These are phyloP conservation scores for Lasioglossum calceatum DNA, from an alignment of 2,888 invertebrate species.

Conservation along the genomic window DNA sequence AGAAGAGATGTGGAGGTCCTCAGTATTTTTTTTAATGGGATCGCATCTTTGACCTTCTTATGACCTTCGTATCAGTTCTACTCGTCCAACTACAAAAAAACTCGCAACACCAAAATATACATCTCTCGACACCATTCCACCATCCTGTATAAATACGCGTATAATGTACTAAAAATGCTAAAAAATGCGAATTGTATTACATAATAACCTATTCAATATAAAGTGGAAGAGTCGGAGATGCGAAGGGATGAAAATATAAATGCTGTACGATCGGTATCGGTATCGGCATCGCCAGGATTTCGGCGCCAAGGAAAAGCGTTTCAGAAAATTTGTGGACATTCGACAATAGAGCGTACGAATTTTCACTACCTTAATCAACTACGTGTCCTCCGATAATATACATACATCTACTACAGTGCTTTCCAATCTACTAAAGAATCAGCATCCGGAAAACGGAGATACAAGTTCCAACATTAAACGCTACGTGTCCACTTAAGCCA, in stretches of 20 bases:
- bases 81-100: too few species aligned
- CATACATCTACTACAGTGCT: neutral
- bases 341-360: constrained; percentile 39
- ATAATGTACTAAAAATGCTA: neutral
- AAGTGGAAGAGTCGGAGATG: neutral
- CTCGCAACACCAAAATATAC: too few species aligned
- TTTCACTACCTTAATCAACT: constrained; percentile 47
- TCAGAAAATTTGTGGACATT: neutral
- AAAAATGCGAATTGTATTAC: neutral
- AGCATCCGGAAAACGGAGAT: neutral
- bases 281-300: neutral
- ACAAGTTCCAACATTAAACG: neutral
- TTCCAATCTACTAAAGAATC: constrained; percentile 20
- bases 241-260: neutral
- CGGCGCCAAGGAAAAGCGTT: constrained; percentile 23
- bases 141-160: too few species aligned
- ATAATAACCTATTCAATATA: neutral
- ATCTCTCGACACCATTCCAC: too few species aligned
- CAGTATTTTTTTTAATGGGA: too few species aligned
- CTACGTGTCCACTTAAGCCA: neutral
- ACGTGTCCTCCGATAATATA: constrained; percentile 28
- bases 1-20: too few species aligned
- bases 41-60: too few species aligned
- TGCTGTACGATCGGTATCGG: neutral
- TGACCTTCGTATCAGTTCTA: too few species aligned